Percentiles rank a stretch among this genome's conserved stretches.
These are phyloP conservation scores for Hoplostethus atlanticus DNA, from an alignment of 2,797 vertebrate genomes.

Conservation along the genomic window DNA sequence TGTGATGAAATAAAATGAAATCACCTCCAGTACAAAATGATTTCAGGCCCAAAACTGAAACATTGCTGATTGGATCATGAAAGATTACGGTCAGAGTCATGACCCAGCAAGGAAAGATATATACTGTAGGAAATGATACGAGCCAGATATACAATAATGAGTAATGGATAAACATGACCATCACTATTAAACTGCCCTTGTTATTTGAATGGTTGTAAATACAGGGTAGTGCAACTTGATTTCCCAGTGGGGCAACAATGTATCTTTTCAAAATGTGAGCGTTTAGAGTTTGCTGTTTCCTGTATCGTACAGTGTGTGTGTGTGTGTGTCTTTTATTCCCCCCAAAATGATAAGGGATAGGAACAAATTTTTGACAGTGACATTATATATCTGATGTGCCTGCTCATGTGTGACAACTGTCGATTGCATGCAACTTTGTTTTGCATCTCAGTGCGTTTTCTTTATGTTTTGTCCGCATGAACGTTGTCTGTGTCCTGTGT, in stretches of 20 bases:
- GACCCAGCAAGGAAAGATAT: background rate
- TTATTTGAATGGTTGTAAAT: background rate
- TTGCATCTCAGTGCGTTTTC: constrained; percentile 36
- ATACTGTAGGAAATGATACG: background rate
- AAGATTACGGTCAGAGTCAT: constrained; percentile 4
- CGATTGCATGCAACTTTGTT: constrained; percentile 34
- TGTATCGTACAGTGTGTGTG: background rate
- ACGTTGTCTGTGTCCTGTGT: background rate
- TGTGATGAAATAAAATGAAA: constrained; percentile 68
- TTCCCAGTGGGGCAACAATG: constrained; percentile 66
- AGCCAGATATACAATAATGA: background rate
- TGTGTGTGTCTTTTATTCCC: background rate
- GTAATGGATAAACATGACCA: constrained; percentile 14
- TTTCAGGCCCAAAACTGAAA: constrained; percentile 30
- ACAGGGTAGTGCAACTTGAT: constrained; percentile 25
- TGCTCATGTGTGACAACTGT: constrained; percentile 46
- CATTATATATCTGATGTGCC: no score
- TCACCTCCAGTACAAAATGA: constrained; percentile 43
- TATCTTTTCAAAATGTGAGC: constrained; percentile 16
- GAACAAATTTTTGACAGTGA: no score
- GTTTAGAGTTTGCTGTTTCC: background rate
- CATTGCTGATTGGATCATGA: constrained; percentile 35
- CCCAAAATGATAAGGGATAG: no score
- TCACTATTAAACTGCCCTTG: background rate
- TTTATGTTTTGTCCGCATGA: no score